Conservation (phyloP, 1,140 invertebrate genomes). For the Stegodyphus mimosarum region DNA sequence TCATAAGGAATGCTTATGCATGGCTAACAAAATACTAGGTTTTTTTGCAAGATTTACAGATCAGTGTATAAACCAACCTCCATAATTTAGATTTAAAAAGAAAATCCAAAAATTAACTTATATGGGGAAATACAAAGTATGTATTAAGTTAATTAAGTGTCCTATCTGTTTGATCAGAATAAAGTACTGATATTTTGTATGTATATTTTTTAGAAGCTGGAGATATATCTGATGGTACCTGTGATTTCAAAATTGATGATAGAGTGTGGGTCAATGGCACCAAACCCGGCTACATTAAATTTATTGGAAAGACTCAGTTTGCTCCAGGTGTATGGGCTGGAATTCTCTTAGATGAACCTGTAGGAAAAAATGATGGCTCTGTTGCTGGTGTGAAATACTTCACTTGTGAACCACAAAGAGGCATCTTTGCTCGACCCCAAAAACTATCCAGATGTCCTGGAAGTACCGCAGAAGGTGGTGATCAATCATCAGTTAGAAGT, state of each 20-base stretch:
- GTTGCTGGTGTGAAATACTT: conserved; percentile 92
- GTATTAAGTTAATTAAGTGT: no score
- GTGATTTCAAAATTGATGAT: conserved; percentile 96
- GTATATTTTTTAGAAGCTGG: conserved; percentile 34
- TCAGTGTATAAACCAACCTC: no score
- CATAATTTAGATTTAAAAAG: no score
- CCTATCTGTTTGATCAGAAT: no score
- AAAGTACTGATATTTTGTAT: neutral
- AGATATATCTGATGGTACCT: conserved; percentile 78
- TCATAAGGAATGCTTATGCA: no score
- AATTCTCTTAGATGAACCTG: conserved; percentile 90
- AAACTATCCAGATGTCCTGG: conserved; percentile 25
- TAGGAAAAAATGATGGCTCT: conserved; percentile 97
- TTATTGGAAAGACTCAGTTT: conserved; percentile 94
- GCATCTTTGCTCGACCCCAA: conserved; percentile 87
- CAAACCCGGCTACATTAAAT: conserved; percentile 94
- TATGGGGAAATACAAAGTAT: no score
- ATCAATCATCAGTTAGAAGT: neutral
- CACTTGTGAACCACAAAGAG: conserved; percentile 90
- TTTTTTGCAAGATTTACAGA: no score
- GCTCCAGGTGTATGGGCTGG: conserved; percentile 96
- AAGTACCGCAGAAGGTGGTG: neutral
- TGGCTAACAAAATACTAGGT: no score
- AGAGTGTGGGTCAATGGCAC: conserved; percentile 93
- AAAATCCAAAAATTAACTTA: no score